Evolutionary conservation across 1,140 invertebrate genomes (phyloP).

Genomic region (Ericerus pela): DNA sequence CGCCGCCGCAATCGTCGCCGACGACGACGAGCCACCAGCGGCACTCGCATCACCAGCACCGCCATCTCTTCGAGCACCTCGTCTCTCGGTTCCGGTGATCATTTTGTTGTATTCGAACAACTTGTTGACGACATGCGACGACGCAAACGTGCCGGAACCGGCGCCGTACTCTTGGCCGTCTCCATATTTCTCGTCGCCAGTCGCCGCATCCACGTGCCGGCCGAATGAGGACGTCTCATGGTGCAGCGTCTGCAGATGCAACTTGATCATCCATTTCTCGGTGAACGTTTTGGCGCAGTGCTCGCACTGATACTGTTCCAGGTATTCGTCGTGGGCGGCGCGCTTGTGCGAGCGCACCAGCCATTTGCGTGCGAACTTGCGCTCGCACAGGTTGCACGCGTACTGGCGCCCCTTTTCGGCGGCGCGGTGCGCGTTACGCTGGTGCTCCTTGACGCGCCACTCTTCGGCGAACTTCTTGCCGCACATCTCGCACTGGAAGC

Average conservation of each 20-base stretch:
- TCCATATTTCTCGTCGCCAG: no score
- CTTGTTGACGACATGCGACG: not conserved
- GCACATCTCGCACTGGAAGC: constrained; percentile 4
- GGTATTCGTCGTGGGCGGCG: constrained; percentile 23
- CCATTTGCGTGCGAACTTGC: constrained; percentile 40
- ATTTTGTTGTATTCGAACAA: not conserved
- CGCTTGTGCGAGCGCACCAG: constrained; percentile 61
- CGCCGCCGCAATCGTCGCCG: no score
- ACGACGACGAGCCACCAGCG: not conserved
- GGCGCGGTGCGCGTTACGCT: constrained; percentile 28
- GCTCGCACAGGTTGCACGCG: constrained; percentile 55
- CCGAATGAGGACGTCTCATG: not conserved
- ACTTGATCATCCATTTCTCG: constrained; percentile 1
- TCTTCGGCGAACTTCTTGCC: constrained; percentile 4
- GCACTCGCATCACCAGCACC: not conserved
- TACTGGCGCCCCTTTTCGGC: constrained; percentile 46
- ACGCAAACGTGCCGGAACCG: not conserved
- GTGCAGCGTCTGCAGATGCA: not conserved
- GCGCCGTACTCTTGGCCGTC: not conserved
- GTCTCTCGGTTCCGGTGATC: not conserved
- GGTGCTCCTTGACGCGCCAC: constrained; percentile 4
- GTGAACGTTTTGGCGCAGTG: not conserved
- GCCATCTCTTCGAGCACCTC: not conserved
- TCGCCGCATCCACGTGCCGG: no score
- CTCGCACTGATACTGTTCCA: not conserved